Conservation (phyloP, 2,113 vertebrate species). For the Megaceryle maxima region DNA sequence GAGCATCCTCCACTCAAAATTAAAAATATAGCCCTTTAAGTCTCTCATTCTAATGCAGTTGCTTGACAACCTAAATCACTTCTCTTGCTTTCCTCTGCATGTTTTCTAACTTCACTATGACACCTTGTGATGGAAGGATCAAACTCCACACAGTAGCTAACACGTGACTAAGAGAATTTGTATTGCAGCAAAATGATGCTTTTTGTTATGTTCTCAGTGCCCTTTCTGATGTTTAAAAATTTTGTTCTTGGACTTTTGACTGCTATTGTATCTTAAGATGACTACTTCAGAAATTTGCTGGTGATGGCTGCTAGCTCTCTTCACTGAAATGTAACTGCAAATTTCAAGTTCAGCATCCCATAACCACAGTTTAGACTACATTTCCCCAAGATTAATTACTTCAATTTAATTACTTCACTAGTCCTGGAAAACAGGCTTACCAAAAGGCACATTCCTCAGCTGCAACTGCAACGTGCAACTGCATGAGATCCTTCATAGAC, state of each 20-base stretch:
- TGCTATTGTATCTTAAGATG: not conserved
- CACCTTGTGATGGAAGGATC: not conserved
- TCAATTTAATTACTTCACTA: not conserved
- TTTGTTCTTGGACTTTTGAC: not conserved
- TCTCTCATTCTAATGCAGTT: not conserved
- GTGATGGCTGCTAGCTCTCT: not conserved
- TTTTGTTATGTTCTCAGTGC: not conserved
- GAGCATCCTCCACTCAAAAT: not conserved
- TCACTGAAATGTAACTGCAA: not conserved
- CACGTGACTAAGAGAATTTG: not conserved
- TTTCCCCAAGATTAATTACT: not conserved
- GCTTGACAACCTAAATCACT: not conserved
- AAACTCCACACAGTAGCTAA: not conserved
- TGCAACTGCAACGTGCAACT: not conserved
- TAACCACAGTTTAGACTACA: not conserved
- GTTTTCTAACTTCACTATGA: not conserved
- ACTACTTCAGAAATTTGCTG: not conserved
- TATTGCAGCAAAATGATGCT: not conserved
- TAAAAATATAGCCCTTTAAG: not conserved
- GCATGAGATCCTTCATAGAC: not conserved
- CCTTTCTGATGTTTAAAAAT: not conserved
- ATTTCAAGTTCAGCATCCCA: not conserved
- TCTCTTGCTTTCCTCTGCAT: not conserved
- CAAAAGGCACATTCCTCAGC: not conserved
- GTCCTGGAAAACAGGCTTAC: not conserved